Percentiles rank a stretch among this genome's conserved stretches.
These are phyloP conservation scores for Gasteruption jaculator DNA, from an alignment of 2,888 invertebrate genomes.

Conservation along the genomic window DNA sequence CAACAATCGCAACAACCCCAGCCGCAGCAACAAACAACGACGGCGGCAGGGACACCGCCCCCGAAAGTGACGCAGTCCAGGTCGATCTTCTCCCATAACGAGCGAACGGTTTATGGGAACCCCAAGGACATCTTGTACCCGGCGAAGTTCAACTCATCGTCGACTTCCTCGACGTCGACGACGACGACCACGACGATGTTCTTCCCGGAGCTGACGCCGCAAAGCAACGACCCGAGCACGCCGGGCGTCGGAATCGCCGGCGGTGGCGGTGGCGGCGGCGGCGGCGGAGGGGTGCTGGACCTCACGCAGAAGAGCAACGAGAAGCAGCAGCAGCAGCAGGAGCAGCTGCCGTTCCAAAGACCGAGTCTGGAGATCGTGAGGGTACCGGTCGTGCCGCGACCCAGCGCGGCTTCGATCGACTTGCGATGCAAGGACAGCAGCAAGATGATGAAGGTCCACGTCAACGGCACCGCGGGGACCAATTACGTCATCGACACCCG, in stretches of 20 bases:
- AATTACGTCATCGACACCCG: slow-evolving; percentile 52
- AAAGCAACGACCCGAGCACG: slow-evolving; percentile 15
- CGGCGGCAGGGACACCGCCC: slow-evolving; percentile 48
- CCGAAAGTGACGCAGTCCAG: slow-evolving; percentile 63
- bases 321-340: slow-evolving; percentile 39
- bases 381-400: slow-evolving; percentile 52
- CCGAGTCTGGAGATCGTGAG: slow-evolving; percentile 59
- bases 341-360: slow-evolving; percentile 42
- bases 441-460: slow-evolving; percentile 17
- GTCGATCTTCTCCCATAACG: slow-evolving; percentile 62
- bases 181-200: slow-evolving; percentile 12
- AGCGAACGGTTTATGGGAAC: slow-evolving; percentile 68
- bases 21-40: too few species aligned
- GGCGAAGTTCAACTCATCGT: slow-evolving; percentile 51
- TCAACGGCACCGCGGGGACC: too few species aligned
- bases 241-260: too few species aligned
- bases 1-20: too few species aligned
- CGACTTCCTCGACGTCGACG: slow-evolving; percentile 40
- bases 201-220: slow-evolving; percentile 17
- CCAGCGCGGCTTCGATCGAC: slow-evolving; percentile 26
- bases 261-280: slow-evolving; percentile 31
- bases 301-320: slow-evolving; percentile 57
- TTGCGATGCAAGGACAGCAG: slow-evolving; percentile 19
- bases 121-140: slow-evolving; percentile 66
- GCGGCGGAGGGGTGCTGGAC: slow-evolving; percentile 57